phyloP scores from a whole-genome alignment of 2,113 vertebrate species.

The Pontoporia blainvillei region DNA sequence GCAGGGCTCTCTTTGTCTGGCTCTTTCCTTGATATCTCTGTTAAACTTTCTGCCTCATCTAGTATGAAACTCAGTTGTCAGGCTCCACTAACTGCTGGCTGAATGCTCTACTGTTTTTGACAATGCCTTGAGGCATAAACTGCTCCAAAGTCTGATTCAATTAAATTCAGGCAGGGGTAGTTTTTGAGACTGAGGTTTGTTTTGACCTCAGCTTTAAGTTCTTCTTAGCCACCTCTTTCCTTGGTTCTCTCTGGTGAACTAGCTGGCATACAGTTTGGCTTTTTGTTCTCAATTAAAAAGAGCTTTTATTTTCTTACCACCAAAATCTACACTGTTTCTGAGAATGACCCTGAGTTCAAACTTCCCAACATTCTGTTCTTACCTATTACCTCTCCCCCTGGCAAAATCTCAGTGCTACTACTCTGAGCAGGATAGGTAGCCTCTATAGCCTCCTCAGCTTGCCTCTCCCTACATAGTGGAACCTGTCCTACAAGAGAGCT shows the following conservation, averaged over 20 bases:
- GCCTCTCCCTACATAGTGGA: not conserved
- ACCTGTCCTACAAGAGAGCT: not conserved
- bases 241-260: slow-evolving; percentile 10
- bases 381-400: not conserved
- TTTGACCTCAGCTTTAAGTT: not conserved
- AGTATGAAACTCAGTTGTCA: not conserved
- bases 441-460: not conserved
- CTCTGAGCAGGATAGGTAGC: not conserved
- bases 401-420: not conserved
- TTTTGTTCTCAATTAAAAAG: not conserved
- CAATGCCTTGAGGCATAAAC: not conserved
- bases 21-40: not conserved
- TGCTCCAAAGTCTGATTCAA: not conserved
- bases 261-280: not conserved
- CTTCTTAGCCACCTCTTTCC: not conserved
- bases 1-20: not conserved
- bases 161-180: not conserved
- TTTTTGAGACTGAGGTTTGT: not conserved
- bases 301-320: not conserved
- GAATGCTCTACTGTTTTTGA: not conserved
- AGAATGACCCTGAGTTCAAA: not conserved
- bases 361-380: not conserved
- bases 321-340: not conserved
- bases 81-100: not conserved
- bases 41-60: not conserved